Conservation (phyloP, 1,140 invertebrate species). For the Diabrotica undecimpunctata region DNA sequence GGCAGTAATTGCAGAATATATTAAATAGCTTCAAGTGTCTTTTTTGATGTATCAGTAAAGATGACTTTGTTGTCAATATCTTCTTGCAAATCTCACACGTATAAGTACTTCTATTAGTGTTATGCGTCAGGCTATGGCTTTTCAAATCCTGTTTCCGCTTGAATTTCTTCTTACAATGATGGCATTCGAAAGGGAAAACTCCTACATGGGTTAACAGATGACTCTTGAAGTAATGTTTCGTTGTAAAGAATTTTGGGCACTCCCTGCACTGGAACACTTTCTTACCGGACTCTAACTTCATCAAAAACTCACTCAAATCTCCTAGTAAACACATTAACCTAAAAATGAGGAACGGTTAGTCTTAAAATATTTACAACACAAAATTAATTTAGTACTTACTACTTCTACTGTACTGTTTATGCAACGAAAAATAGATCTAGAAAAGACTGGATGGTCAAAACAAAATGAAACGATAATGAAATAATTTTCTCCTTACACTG, state of each 20-base stretch:
- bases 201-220: constrained; percentile 23
- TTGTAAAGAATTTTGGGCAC: constrained; percentile 24
- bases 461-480: too few relatives aligned
- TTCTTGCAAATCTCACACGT: constrained; percentile 47
- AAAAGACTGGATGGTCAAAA: too few relatives aligned
- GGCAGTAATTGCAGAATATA: constrained; percentile 32
- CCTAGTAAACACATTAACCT: background rate
- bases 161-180: constrained; percentile 37
- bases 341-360: background rate
- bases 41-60: constrained; percentile 61
- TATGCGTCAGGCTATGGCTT: constrained; percentile 23
- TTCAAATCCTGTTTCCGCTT: constrained; percentile 30
- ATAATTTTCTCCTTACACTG: too few relatives aligned
- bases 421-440: too few relatives aligned
- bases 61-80: constrained; percentile 63
- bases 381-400: too few relatives aligned
- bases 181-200: constrained; percentile 13
- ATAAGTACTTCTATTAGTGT: constrained; percentile 31
- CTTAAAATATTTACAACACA: too few relatives aligned
- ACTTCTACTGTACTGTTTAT: too few relatives aligned
- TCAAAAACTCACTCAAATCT: constrained; percentile 5
- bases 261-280: constrained; percentile 24
- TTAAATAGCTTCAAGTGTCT: constrained; percentile 55
- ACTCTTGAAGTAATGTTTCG: constrained; percentile 25
- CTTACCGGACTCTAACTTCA: constrained; percentile 4